phyloP scores from a whole-genome alignment of 64 coral and sea anemone species.

The Pocillopora damicornis region DNA sequence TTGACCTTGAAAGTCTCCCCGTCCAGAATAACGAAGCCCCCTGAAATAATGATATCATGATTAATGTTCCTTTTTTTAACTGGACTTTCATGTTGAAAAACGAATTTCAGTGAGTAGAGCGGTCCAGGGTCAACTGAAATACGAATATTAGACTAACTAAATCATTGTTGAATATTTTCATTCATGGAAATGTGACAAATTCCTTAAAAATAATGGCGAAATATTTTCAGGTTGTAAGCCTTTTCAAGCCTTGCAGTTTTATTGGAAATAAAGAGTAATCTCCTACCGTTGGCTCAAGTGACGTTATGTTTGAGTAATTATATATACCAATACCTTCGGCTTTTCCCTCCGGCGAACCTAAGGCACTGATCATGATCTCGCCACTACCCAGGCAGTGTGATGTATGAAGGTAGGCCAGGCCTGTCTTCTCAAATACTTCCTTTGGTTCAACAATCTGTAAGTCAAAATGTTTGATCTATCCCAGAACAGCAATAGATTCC shows the following conservation, averaged over 20 bases:
- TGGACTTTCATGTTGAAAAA: background rate
- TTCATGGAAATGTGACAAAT: too few relatives aligned
- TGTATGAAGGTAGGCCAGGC: slow-evolving; percentile 69
- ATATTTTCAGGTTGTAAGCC: too few relatives aligned
- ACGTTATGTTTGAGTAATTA: too few relatives aligned
- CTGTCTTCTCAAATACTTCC: slow-evolving; percentile 79
- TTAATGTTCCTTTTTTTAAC: background rate
- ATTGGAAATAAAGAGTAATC: too few relatives aligned
- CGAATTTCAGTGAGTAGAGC: background rate
- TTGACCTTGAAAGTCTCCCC: slow-evolving; percentile 86
- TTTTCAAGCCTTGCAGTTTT: too few relatives aligned
- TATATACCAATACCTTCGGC: background rate
- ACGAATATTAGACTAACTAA: too few relatives aligned
- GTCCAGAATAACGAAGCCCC: slow-evolving; percentile 89
- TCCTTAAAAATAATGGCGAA: too few relatives aligned
- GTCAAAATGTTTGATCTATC: background rate
- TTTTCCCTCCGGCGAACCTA: slow-evolving; percentile 76
- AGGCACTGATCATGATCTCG: slow-evolving; percentile 84
- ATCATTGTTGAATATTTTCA: too few relatives aligned
- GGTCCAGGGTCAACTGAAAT: too few relatives aligned
- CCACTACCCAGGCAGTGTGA: slow-evolving; percentile 87
- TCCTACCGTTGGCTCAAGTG: too few relatives aligned
- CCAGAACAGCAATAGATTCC: background rate
- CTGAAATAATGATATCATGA: slow-evolving; percentile 8
- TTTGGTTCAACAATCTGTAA: slow-evolving; percentile 85